Evolutionary conservation across 2,797 vertebrate species (phyloP).

Genomic region (Phoebastria nigripes): DNA sequence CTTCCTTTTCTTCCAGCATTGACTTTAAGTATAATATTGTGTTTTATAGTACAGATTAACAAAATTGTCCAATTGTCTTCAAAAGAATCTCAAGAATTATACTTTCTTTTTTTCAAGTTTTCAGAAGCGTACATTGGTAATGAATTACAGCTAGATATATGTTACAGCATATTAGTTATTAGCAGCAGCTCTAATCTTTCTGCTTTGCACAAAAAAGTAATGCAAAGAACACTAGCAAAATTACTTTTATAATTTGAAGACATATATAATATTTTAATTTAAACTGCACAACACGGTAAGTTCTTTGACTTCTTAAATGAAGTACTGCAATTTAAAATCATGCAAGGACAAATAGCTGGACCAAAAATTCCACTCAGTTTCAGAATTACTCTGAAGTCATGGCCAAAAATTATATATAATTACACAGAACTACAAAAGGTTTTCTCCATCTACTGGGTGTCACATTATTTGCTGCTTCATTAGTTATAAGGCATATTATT

Average conservation of each 20-base stretch:
- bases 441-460: neutral
- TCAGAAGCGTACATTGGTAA: neutral
- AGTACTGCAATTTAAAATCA: slow-evolving; percentile 7
- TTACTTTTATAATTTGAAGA: slow-evolving; percentile 1
- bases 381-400: slow-evolving; percentile 32
- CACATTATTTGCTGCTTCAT: slow-evolving; percentile 10
- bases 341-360: neutral
- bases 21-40: neutral
- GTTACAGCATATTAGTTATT: neutral
- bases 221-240: neutral
- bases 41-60: neutral
- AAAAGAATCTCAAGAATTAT: neutral
- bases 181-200: neutral
- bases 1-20: neutral
- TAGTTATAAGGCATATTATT: neutral
- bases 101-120: neutral
- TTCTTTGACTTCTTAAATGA: neutral
- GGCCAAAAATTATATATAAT: slow-evolving; percentile 40
- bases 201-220: neutral
- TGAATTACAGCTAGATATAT: neutral
- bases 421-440: slow-evolving; percentile 14
- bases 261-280: slow-evolving; percentile 19
- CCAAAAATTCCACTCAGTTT: slow-evolving; percentile 14
- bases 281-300: neutral
- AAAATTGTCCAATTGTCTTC: neutral